Evolutionary conservation across 2,888 invertebrate species (phyloP).

Genomic region (Pseudococcus jackbeardsleyi): DNA sequence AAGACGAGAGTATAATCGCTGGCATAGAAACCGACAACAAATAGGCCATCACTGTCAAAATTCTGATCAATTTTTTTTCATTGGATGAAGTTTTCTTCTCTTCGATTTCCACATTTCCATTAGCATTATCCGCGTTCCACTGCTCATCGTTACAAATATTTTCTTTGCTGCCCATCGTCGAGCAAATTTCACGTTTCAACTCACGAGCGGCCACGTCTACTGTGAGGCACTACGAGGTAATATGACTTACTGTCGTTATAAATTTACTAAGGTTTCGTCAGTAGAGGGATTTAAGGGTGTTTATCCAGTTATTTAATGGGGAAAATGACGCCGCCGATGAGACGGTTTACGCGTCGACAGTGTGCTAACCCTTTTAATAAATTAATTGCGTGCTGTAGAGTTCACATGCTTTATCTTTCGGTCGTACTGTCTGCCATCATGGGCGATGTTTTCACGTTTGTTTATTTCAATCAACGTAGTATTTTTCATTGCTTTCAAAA

Average conservation of each 20-base stretch:
- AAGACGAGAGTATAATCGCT: slow-evolving; percentile 92
- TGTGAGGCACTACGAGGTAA: background rate
- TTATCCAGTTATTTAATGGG: slow-evolving; percentile 62
- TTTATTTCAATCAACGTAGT: background rate
- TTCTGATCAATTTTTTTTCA: slow-evolving; percentile 87
- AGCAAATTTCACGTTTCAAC: slow-evolving; percentile 31
- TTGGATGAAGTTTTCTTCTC: background rate
- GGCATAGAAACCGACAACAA: slow-evolving; percentile 94
- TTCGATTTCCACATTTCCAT: background rate
- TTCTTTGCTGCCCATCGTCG: slow-evolving; percentile 59
- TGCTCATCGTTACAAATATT: slow-evolving; percentile 55
- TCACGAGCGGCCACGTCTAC: slow-evolving; percentile 20
- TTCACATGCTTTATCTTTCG: background rate
- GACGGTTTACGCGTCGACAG: slow-evolving; percentile 13
- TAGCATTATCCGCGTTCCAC: slow-evolving; percentile 25
- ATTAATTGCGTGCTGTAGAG: slow-evolving; percentile 58
- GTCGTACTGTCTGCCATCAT: background rate
- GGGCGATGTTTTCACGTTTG: background rate
- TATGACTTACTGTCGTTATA: slow-evolving; percentile 15
- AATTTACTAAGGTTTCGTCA: slow-evolving; percentile 54
- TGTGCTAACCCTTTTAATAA: slow-evolving; percentile 60
- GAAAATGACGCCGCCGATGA: slow-evolving; percentile 15
- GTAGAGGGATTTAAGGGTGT: slow-evolving; percentile 57
- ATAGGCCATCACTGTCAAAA: slow-evolving; percentile 93
- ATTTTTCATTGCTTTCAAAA: background rate